Evolutionary conservation across 2,888 invertebrate species (phyloP).

Genomic region (Acrocera orbiculus): DNA sequence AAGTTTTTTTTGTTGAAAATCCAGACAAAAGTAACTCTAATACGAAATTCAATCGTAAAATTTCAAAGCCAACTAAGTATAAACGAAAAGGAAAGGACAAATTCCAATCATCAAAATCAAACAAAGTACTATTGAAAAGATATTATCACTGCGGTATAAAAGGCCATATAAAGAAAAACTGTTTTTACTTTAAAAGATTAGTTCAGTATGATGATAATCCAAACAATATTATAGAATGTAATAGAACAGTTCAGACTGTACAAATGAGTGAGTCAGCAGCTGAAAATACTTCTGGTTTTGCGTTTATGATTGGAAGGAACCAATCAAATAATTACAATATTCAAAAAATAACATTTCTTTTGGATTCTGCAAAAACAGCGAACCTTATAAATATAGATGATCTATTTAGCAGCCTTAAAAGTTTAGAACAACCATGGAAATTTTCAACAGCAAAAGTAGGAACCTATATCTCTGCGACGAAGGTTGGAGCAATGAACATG

Average conservation of each 20-base stretch:
- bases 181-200: not conserved
- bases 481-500: not conserved
- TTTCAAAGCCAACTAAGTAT: too few species aligned
- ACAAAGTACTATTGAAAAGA: not conserved
- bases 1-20: constrained; percentile 1
- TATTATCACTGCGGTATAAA: constrained; percentile 2
- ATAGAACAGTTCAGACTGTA: not conserved
- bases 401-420: not conserved
- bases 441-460: too few species aligned
- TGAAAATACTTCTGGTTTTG: too few species aligned
- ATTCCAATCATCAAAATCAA: not conserved
- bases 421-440: too few species aligned
- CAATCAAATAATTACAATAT: too few species aligned
- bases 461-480: not conserved
- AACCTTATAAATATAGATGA: constrained; percentile 1
- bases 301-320: too few species aligned
- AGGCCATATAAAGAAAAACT: not conserved
- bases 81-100: not conserved
- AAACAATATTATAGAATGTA: not conserved
- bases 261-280: too few species aligned
- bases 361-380: not conserved
- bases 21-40: too few species aligned
- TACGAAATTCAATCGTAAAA: too few species aligned
- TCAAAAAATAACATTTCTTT: not conserved
- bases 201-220: not conserved